Evolutionary conservation across 2,113 vertebrate species (phyloP), one percentile per base, ranked within the genome.

Genomic region (Copsychus sechellarum): DNA sequence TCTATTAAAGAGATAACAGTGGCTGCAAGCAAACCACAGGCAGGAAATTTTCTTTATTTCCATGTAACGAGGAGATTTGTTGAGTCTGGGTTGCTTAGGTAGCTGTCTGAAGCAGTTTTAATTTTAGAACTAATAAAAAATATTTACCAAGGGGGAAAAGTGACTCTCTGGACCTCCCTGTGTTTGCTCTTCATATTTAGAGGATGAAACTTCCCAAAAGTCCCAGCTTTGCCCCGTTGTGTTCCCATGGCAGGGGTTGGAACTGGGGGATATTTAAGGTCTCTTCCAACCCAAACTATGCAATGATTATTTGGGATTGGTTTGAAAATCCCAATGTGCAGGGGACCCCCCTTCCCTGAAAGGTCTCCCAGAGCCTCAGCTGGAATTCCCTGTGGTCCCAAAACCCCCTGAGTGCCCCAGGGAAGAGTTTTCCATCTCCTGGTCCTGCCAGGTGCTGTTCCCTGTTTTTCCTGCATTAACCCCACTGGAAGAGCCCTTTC

Each of bases 31-130:
- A 92, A 90, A 90, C 90, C 92, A 92, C 42, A 95, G 43, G 47
- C 79, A 93, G 79, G 92, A 90, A 86, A 81, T 70, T 86, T 88
- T 91, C 83, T 95, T 86, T 96, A 48, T 92, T 93, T 89, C 87
- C 48, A 4, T 91, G 45, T 45, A 76, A 61, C 61, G 7, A 65
- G 82, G 83, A 19, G 62, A 64, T 84, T 95, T 95, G 89, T 96
- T 95, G 92, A 93, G 93, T 92, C 91, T 97, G 77, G 78, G 53
- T 88, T 81, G 53, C 83, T 97, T 89, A 84, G 86, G 92, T 89
- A 89, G 80, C 83, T 71, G 83, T 64, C 86, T 70, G 56, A 81
- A 91, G n/a, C 65, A 65, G 45, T 93, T 95, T 72, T 94, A 89
- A 94, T 95, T 97, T 97, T 87, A 82, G 81, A 96, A 81, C 53